Conservation (phyloP, 2,797 vertebrate species). For the Hafferia zeledoni region DNA sequence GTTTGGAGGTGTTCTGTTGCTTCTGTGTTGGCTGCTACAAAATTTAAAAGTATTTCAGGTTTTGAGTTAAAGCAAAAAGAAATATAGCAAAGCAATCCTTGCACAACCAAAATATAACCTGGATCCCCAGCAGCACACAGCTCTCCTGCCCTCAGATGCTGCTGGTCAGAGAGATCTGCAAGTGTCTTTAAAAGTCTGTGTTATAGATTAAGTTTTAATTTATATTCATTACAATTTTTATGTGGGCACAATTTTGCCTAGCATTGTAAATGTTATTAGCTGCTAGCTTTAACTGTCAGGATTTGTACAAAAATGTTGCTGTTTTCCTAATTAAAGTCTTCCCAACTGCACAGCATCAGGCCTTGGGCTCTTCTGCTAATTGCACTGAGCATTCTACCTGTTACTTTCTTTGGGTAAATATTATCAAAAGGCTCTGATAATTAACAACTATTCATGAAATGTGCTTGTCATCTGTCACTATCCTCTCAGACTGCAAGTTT, state of each 20-base stretch:
- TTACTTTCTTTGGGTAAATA: slow-evolving; percentile 19
- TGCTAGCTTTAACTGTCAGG: slow-evolving; percentile 11
- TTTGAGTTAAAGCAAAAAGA: background rate
- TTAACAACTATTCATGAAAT: background rate
- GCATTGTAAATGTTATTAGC: background rate
- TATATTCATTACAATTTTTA: background rate
- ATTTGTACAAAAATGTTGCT: background rate
- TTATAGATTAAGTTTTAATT: background rate
- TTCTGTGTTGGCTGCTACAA: background rate
- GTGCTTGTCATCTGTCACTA: background rate
- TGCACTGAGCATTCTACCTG: slow-evolving; percentile 23
- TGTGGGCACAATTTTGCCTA: background rate
- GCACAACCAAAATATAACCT: background rate
- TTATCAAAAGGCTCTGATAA: slow-evolving; percentile 13
- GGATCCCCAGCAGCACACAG: background rate
- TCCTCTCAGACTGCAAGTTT: background rate
- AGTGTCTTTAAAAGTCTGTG: background rate
- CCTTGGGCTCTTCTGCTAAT: background rate
- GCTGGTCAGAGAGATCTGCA: background rate
- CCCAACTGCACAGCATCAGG: background rate
- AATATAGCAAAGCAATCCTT: background rate
- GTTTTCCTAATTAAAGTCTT: slow-evolving; percentile 8
- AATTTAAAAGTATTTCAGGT: background rate
- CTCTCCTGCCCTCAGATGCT: background rate
- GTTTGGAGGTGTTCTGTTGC: background rate